phyloP scores from a whole-genome alignment of 2,113 vertebrate genomes.

The Bubo scandiacus region DNA sequence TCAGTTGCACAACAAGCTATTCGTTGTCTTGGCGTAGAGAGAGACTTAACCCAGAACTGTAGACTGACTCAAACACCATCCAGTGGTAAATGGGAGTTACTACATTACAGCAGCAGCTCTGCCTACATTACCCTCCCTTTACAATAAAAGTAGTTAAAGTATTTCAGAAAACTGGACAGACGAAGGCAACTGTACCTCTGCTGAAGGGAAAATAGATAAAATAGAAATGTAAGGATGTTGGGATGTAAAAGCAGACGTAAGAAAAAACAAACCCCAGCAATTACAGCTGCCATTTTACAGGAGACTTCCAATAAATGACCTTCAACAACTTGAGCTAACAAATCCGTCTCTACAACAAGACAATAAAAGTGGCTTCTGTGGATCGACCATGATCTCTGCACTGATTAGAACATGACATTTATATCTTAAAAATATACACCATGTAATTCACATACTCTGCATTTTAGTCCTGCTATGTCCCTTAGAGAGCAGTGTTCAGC shows the following conservation, averaged over 20 bases:
- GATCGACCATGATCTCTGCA: background rate
- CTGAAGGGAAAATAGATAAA: background rate
- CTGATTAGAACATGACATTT: background rate
- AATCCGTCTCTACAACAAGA: background rate
- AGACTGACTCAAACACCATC: conserved; percentile 57
- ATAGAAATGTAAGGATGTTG: background rate
- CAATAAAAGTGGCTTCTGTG: background rate
- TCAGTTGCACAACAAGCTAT: background rate
- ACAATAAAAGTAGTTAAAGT: background rate
- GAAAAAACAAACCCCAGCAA: background rate
- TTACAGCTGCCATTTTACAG: background rate
- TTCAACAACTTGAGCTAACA: background rate
- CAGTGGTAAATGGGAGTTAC: conserved; percentile 43
- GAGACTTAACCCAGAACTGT: background rate
- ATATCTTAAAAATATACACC: background rate
- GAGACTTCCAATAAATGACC: background rate
- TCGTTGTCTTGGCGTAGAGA: background rate
- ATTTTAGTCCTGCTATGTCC: background rate
- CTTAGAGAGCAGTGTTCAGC: background rate
- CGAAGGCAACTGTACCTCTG: background rate
- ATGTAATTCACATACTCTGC: background rate
- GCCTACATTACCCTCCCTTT: background rate
- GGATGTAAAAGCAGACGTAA: background rate
- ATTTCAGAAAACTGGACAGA: background rate
- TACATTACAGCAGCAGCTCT: background rate